Percentiles rank a stretch among this genome's conserved stretches.
These are phyloP conservation scores for Pseudopleuronectes americanus DNA, from an alignment of 2,797 vertebrate species.

Conservation along the genomic window DNA sequence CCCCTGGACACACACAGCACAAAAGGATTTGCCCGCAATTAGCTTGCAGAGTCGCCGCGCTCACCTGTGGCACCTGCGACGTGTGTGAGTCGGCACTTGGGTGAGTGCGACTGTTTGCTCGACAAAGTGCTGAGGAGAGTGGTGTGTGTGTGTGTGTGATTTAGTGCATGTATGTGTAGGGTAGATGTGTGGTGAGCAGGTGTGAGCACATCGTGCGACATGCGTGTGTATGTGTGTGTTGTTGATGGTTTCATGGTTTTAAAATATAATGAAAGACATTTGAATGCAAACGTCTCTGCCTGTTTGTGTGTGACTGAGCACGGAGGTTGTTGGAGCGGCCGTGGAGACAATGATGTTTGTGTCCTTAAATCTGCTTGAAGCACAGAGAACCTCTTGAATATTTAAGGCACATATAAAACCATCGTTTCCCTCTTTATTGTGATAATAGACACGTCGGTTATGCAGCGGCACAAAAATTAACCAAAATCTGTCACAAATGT, in stretches of 20 bases:
- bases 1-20: constrained; percentile 79
- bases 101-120: constrained; percentile 9
- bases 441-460: not conserved
- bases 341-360: constrained; percentile 31
- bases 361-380: constrained; percentile 65
- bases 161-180: constrained; percentile 25
- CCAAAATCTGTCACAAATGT: not conserved
- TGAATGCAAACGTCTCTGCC: constrained; percentile 63
- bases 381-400: constrained; percentile 64
- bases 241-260: constrained; percentile 33
- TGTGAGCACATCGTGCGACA: constrained; percentile 27
- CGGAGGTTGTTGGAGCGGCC: constrained; percentile 15
- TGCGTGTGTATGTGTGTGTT: constrained; percentile 6
- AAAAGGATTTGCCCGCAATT: constrained; percentile 84
- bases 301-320: constrained; percentile 62
- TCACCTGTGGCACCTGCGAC: constrained; percentile 82
- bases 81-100: constrained; percentile 3
- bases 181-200: constrained; percentile 44
- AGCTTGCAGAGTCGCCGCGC: constrained; percentile 71
- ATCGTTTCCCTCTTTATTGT: constrained; percentile 16
- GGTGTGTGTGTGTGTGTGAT: constrained; percentile 17
- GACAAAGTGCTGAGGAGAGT: constrained; percentile 42
- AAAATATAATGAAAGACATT: constrained; percentile 26
- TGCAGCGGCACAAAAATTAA: constrained; percentile 23
- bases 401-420: constrained; percentile 29